phyloP scores from a whole-genome alignment of 2,888 invertebrate species.

The Chalcosyrphus nemorum region DNA sequence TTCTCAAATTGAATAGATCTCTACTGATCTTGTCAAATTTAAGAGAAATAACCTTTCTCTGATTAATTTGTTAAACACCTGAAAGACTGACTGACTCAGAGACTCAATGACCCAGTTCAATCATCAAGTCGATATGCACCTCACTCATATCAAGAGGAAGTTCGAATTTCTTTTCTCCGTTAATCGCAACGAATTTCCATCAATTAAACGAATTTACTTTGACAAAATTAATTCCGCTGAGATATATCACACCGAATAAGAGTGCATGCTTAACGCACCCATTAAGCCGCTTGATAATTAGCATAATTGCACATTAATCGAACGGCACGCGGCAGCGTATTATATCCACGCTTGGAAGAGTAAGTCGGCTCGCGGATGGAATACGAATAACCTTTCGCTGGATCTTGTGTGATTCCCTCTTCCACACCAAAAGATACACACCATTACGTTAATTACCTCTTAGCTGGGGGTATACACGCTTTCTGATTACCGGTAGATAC shows the following conservation, averaged over 20 bases:
- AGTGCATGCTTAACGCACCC: constrained; percentile 42
- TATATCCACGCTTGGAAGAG: constrained; percentile 35
- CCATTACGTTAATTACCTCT: constrained; percentile 30
- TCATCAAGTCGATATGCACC: constrained; percentile 3
- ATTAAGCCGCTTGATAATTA: constrained; percentile 44
- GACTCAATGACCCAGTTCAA: constrained; percentile 44
- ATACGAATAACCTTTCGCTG: constrained; percentile 47
- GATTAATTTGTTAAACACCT: neutral
- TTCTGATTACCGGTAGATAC: constrained; percentile 59
- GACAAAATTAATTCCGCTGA: constrained; percentile 55
- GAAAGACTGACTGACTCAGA: neutral
- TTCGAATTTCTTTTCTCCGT: constrained; percentile 48
- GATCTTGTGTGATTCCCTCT: neutral
- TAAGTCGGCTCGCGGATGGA: constrained; percentile 24
- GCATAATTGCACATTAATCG: constrained; percentile 55
- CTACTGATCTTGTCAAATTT: neutral
- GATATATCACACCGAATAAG: constrained; percentile 54
- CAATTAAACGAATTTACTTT: constrained; percentile 63
- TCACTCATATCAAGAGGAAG: neutral
- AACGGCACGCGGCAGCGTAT: too few species aligned
- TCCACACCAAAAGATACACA: neutral
- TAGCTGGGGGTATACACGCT: constrained; percentile 35
- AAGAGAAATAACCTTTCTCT: neutral
- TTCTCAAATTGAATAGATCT: neutral
- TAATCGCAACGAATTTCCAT: constrained; percentile 55